Percentiles rank a stretch among this genome's conserved stretches.
Conservation (phyloP, 1,140 invertebrate genomes). For the Octopus bimaculoides region DNA sequence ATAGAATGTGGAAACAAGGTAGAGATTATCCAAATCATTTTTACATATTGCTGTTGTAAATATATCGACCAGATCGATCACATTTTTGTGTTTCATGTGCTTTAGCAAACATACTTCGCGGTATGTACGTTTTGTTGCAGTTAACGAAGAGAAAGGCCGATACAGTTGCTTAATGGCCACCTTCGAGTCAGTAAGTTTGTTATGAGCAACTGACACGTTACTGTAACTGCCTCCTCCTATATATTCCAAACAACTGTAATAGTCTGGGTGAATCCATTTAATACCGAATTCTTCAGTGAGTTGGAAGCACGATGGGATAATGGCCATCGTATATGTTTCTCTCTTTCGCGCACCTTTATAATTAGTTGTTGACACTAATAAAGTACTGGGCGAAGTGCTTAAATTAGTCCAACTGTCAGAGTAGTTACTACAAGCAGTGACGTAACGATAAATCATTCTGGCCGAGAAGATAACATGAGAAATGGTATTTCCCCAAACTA, state of each 20-base stretch:
- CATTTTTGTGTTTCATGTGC: slow-evolving; percentile 62
- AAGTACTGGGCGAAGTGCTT: no score
- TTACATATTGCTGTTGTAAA: slow-evolving; percentile 74
- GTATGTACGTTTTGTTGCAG: slow-evolving; percentile 60
- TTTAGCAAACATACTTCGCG: slow-evolving; percentile 58
- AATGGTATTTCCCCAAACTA: no score
- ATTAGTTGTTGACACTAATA: no score
- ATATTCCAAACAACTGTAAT: neutral
- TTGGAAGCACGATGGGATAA: no score
- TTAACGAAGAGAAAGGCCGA: slow-evolving; percentile 58
- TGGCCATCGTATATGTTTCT: no score
- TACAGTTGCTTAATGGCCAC: slow-evolving; percentile 63
- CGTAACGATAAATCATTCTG: no score
- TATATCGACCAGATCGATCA: slow-evolving; percentile 87
- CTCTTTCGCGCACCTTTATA: no score
- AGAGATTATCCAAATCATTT: slow-evolving; percentile 84
- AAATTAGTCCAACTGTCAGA: no score
- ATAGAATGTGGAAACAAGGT: slow-evolving; percentile 92
- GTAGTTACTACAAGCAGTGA: no score
- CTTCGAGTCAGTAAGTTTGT: slow-evolving; percentile 40
- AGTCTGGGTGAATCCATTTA: neutral
- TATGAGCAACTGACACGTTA: neutral
- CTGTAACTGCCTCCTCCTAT: neutral
- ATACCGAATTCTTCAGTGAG: neutral
- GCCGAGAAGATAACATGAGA: no score